phyloP scores from a whole-genome alignment of 2,888 invertebrate genomes.

The Scaptomyza cyrtandrae region DNA sequence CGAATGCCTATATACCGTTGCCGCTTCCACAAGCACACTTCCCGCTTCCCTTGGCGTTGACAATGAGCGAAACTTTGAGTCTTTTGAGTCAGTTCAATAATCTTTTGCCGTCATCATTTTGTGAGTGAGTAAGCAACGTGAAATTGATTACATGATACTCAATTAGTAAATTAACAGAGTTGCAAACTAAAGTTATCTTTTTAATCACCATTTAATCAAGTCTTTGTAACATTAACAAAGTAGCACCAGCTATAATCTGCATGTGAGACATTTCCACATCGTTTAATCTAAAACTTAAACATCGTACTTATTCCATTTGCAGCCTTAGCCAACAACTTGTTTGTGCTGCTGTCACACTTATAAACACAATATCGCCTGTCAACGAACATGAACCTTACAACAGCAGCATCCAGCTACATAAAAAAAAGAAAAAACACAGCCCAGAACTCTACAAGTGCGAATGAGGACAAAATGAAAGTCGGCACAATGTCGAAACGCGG shows the following conservation, averaged over 20 bases:
- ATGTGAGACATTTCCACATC: neutral
- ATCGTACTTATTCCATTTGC: neutral
- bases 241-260: neutral
- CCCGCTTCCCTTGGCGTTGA: slow-evolving; percentile 8
- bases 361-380: slow-evolving; percentile 85
- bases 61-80: slow-evolving; percentile 7
- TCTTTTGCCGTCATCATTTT: neutral
- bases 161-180: slow-evolving; percentile 48
- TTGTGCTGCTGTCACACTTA: neutral
- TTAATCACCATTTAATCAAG: no score
- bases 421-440: neutral
- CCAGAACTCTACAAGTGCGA: neutral
- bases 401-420: neutral
- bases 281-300: neutral
- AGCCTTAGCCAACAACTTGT: slow-evolving; percentile 88
- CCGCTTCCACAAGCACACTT: no score
- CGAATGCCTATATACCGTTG: no score
- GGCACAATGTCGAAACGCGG: neutral
- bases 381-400: neutral
- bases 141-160: slow-evolving; percentile 9
- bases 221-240: no score
- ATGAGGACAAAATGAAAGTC: neutral
- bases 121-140: neutral
- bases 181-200: no score
- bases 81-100: slow-evolving; percentile 5